Base-by-base conservation (phyloP, 2,797 vertebrate genomes). In the Poecilia wingei region DNA sequence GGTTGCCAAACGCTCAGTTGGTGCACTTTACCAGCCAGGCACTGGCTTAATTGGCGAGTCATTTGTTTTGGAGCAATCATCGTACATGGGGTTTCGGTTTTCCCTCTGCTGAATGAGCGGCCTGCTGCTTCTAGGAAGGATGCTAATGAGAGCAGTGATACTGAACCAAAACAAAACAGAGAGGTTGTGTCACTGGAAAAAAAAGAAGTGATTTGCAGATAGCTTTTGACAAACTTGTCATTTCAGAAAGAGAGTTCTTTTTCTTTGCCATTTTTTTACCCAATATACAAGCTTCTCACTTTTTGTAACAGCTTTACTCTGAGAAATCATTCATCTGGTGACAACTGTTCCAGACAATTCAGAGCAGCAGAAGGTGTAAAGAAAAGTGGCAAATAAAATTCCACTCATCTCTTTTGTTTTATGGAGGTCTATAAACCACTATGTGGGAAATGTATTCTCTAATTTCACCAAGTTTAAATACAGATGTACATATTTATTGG, bases 41-140 rank as follows among this genome's bases (percentile, higher is more conserved):
- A 5, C 68, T 39, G 14, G 64, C 70, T 59, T 79, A 68, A 46
- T 86, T 36, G 28, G 43, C 39, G 47, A 73, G 45, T 79, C 69
- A 76, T 79, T 72, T 79, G 77, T 71, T 82, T 36, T 39, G 78
- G 69, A 72, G 74, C 68, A 64, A 51, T 79, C 79, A 31, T 71
- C 73, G 70, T 53, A 28, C 68, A 51, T 33, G 33, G 45, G 43
- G n/a, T 31, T 36, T 74, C 39, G n/a, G 53, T 31, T 73, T 53
- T 51, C 18, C 2, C 33, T 64, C n/a, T 55, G n/a, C 75, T 73
- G 28, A 78, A 70, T 41, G 33, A 82, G 76, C 70, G 69, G 74
- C 68, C 74, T 71, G 77, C 74, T 78, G 66, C 43, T 64, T 76
- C 66, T 51, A 53, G 61, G 77, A 69, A 72, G 59, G 45, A 61